phyloP scores from a whole-genome alignment of 2,797 vertebrate species.

The Siniperca obscura region DNA sequence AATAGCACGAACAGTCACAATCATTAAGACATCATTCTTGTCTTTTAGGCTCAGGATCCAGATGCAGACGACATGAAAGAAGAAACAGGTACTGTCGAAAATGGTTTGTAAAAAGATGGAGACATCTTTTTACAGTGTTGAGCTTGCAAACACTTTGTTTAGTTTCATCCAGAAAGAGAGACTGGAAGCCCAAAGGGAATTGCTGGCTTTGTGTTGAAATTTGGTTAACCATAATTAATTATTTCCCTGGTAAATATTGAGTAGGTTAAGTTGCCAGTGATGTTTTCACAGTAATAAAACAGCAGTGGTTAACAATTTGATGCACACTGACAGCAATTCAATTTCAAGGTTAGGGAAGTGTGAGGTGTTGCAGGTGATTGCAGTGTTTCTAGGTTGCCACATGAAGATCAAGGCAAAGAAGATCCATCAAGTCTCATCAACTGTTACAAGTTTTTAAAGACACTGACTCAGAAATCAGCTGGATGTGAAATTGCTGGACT shows the following conservation, averaged over 20 bases:
- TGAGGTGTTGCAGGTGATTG: slow-evolving; percentile 80
- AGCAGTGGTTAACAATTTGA: slow-evolving; percentile 63
- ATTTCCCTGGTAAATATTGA: slow-evolving; percentile 5
- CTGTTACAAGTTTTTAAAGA: slow-evolving; percentile 68
- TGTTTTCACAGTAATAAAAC: not conserved
- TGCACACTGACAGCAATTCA: slow-evolving; percentile 83
- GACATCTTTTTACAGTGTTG: slow-evolving; percentile 68
- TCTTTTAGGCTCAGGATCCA: slow-evolving; percentile 74
- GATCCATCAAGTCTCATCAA: slow-evolving; percentile 63
- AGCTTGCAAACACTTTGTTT: slow-evolving; percentile 75
- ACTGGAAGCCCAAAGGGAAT: slow-evolving; percentile 95
- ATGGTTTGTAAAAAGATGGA: slow-evolving; percentile 55
- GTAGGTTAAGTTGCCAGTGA: slow-evolving; percentile 1
- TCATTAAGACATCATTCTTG: not conserved
- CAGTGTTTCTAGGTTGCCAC: slow-evolving; percentile 85
- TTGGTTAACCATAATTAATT: slow-evolving; percentile 56
- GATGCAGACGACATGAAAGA: slow-evolving; percentile 83
- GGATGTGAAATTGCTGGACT: slow-evolving; percentile 77
- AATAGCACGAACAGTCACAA: not conserved
- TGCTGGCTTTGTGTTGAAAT: slow-evolving; percentile 89
- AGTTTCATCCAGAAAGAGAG: slow-evolving; percentile 87
- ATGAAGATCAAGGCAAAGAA: slow-evolving; percentile 82
- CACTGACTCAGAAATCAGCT: slow-evolving; percentile 69
- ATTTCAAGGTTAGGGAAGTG: slow-evolving; percentile 66
- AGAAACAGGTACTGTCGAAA: slow-evolving; percentile 93